Base-by-base conservation (phyloP, 2,113 vertebrate species). In the Myrmecobius fasciatus region DNA sequence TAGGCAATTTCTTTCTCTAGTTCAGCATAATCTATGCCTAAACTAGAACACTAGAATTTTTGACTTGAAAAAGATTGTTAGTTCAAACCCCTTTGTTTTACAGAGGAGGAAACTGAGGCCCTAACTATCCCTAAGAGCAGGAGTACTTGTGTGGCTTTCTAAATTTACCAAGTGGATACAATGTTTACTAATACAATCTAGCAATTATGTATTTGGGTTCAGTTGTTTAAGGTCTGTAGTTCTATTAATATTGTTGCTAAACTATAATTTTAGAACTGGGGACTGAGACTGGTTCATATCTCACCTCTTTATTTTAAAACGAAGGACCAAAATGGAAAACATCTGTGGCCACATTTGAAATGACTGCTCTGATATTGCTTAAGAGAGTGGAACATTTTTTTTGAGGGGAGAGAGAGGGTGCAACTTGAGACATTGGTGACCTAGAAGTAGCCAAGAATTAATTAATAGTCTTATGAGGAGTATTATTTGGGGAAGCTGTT, bases 291-390 rank as follows among this genome's bases (percentile, higher is more conserved):
- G 97, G 95, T 98, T 96, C 83, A n/a, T 96, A 91, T 96, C 95
- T 98, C 92, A 43, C 88, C 52, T 94, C 94, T 97, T 97, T 98
- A 97, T 97, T 98, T 98, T 98, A 97, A 98, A 97, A 98, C 97
- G 92, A 96, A 97, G 95, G 96, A 95, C 43, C 95, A 91, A 75
- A 98, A 96, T 97, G 97, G 97, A 97, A 98, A 98, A 96, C 97
- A 98, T 98, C 98, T 98, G 94, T 98, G 95, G 94, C 95, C 95
- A 0, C 91, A 52, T 17, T 91, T 94, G 88, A 51, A 89, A 46
- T 90, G 96, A 52, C 91, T 96, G 95, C 90, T 95, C 95, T 60
- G 47, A 0, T 25, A 93, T 83, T 96, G 96, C 93, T 25, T 91
- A 53, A 93, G 48, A 36, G 53, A 7, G 5, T 53, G 7, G 28